A percentile compares a stretch with the other conserved stretches of the same genome.
Conservation (phyloP, 2,888 invertebrate species). For the Geotrupes spiniger region DNA sequence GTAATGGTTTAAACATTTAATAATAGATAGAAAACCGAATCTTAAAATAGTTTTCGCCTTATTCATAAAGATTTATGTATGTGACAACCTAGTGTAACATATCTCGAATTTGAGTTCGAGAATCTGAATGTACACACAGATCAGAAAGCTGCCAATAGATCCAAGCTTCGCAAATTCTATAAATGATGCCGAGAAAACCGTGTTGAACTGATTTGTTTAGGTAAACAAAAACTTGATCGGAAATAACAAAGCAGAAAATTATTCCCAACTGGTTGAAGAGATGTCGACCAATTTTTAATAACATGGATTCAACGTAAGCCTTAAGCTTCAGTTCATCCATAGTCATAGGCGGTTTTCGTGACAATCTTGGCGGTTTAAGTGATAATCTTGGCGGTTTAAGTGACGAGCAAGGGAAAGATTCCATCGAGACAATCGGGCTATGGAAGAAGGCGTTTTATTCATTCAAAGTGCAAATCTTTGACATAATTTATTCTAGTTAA, state of each 20-base stretch:
- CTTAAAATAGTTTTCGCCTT: too few species aligned
- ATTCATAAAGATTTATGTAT: too few species aligned
- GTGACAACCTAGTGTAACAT: too few species aligned
- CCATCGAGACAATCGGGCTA: conserved; percentile 40
- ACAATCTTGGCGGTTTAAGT: conserved; percentile 40
- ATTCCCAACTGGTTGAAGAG: neutral
- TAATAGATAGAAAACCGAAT: too few species aligned
- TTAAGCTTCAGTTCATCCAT: neutral
- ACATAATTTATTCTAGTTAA: too few species aligned
- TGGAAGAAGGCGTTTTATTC: conserved; percentile 38
- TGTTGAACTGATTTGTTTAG: neutral
- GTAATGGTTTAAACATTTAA: too few species aligned
- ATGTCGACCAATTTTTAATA: neutral
- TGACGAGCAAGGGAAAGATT: conserved; percentile 44
- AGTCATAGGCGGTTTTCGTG: conserved; percentile 34
- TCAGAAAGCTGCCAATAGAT: neutral
- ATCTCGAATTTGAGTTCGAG: too few species aligned
- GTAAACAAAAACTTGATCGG: neutral
- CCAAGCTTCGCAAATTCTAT: neutral
- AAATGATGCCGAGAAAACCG: neutral
- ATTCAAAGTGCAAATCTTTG: too few species aligned
- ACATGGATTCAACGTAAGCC: neutral
- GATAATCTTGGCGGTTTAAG: conserved; percentile 44
- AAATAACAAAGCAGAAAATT: conserved; percentile 1
- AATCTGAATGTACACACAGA: too few species aligned